phyloP scores from a whole-genome alignment of 1,140 invertebrate species.

The Macrotrachela quadricornifera region DNA sequence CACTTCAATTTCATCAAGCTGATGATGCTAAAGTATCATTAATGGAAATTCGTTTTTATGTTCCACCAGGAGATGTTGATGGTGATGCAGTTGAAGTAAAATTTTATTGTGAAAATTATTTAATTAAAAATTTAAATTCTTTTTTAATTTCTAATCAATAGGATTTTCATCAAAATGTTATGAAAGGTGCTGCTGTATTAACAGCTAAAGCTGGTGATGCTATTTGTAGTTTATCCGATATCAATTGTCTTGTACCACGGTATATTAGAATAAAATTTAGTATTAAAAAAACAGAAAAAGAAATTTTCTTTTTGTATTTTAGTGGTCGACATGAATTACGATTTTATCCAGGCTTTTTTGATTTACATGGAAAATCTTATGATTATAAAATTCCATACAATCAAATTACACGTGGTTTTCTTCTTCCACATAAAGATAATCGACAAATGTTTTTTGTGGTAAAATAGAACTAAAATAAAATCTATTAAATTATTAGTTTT shows the following conservation, averaged over 20 bases:
- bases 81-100: constrained; percentile 46
- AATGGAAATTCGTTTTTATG: constrained; percentile 91
- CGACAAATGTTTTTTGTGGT: constrained; percentile 97
- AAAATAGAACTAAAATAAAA: constrained; percentile 14
- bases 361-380: constrained; percentile 97
- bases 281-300: no score
- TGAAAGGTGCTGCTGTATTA: constrained; percentile 89
- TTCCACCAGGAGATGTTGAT: constrained; percentile 56
- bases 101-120: no score
- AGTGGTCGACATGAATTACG: constrained; percentile 99
- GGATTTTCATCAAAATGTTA: constrained; percentile 72
- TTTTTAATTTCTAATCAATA: no score
- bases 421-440: constrained; percentile 89
- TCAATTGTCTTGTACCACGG: constrained; percentile 79
- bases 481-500: constrained; percentile 9
- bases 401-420: constrained; percentile 72
- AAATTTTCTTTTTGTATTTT: constrained; percentile 25
- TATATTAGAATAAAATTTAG: no score
- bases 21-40: constrained; percentile 88
- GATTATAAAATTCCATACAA: constrained; percentile 98
- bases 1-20: constrained; percentile 92
- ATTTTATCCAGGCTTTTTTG: constrained; percentile 85
- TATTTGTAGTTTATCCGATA: constrained; percentile 81
- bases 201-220: constrained; percentile 78
- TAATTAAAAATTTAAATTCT: no score